phyloP scores from a whole-genome alignment of 1,140 invertebrate genomes.

The Drosophila sturtevanti region DNA sequence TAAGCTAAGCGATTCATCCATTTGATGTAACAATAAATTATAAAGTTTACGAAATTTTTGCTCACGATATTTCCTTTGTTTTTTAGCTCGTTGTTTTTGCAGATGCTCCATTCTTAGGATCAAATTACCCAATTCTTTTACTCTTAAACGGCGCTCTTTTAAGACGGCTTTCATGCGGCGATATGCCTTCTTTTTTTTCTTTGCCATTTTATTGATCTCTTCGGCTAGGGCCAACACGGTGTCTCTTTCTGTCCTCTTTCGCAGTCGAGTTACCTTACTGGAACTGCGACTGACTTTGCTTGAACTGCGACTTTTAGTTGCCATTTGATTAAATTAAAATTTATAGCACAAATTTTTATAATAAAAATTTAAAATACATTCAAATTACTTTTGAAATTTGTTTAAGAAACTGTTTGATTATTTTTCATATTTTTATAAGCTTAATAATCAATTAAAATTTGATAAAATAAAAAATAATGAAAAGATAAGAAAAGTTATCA shows the following conservation, averaged over 20 bases:
- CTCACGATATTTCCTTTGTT: background rate
- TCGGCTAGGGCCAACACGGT: background rate
- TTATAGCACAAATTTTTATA: no score
- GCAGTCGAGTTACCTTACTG: background rate
- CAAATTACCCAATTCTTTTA: background rate
- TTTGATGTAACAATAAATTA: background rate
- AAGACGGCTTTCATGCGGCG: background rate
- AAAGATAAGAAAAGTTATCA: no score
- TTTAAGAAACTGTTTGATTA: conserved; percentile 11
- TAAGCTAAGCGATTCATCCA: background rate
- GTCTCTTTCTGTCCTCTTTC: no score
- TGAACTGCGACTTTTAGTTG: no score
- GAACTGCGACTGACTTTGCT: background rate
- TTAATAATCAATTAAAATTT: no score
- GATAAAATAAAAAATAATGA: no score
- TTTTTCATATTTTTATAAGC: conserved; percentile 19
- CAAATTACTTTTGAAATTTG: no score
- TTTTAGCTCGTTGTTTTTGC: background rate
- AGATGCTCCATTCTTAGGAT: background rate
- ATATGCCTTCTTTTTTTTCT: background rate
- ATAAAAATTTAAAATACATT: no score
- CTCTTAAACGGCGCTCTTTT: background rate
- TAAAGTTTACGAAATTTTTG: background rate
- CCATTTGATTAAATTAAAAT: no score
- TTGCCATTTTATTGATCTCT: background rate